A percentile compares a stretch with the other conserved stretches of the same genome.
phyloP scores from a whole-genome alignment of 2,797 vertebrate genomes.

The Microctenopoma lineatum region DNA sequence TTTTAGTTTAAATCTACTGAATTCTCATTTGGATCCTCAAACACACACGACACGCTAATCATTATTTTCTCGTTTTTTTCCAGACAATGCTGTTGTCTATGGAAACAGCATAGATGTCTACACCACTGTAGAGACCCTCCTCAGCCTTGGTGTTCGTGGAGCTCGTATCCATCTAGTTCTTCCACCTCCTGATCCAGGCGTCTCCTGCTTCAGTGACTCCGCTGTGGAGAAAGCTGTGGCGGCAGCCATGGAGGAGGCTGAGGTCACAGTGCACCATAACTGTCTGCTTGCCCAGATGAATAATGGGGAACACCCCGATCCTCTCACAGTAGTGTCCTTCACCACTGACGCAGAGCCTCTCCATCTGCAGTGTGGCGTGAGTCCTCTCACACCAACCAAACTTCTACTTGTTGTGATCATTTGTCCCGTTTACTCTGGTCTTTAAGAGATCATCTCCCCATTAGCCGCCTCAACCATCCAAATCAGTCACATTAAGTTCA shows the following conservation, averaged over 20 bases:
- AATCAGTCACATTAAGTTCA: too few relatives aligned
- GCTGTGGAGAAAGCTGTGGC: slow-evolving; percentile 71
- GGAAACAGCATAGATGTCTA: slow-evolving; percentile 88
- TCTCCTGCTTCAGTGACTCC: slow-evolving; percentile 76
- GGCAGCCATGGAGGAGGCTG: slow-evolving; percentile 63
- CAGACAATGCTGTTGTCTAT: slow-evolving; percentile 90
- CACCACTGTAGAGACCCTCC: slow-evolving; percentile 85
- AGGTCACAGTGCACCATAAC: slow-evolving; percentile 77
- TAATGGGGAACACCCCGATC: slow-evolving; percentile 67
- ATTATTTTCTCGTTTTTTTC: not conserved
- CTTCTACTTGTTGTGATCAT: too few relatives aligned
- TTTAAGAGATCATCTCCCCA: too few relatives aligned
- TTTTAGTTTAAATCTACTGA: too few relatives aligned
- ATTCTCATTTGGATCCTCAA: too few relatives aligned
- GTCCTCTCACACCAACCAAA: slow-evolving; percentile 57
- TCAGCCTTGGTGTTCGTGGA: slow-evolving; percentile 85
- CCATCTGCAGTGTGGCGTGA: slow-evolving; percentile 86
- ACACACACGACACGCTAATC: not conserved
- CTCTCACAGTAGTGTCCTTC: slow-evolving; percentile 84
- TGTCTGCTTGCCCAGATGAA: slow-evolving; percentile 86
- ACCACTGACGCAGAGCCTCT: slow-evolving; percentile 73
- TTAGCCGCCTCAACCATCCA: too few relatives aligned
- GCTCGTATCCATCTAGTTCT: slow-evolving; percentile 85
- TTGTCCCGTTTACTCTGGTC: too few relatives aligned
- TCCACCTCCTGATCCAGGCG: slow-evolving; percentile 54